Base-by-base conservation (phyloP, 2,888 invertebrate genomes). In the Drosophila fulvimacula region DNA sequence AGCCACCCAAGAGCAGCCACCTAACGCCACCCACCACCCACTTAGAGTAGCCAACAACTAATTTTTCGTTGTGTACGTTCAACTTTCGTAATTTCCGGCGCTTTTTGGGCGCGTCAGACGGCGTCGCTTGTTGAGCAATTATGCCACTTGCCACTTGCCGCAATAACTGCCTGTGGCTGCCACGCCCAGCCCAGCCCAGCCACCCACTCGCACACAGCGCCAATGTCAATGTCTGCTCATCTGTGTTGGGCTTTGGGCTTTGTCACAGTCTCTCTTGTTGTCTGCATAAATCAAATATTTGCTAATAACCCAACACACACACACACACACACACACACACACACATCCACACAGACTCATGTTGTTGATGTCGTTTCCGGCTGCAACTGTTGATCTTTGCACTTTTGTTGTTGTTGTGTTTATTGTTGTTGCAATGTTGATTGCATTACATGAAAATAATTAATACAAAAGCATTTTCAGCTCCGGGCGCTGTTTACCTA, bases 361-460 rank as follows among this genome's bases (percentile, higher is more conserved):
- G 13, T 21, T 53, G 32, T 51, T 39, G 36, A 52, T 30, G 56
- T 21, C 70, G 46, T 21, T 56, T 71, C 71, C 72, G 57, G 44
- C 32, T 60, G 73, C 65, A 69, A 60, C 66, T 64, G 73, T 63
- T 73, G 62, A 72, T 56, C 56, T 60, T 27, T 75, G 68, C 60
- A 38, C 36, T 61, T 32, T 48, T 30, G 13, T 61, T 52, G 34
- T 30, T 74, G 68, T 55, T 52, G 15, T 48, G 17, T 7, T 61
- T 52, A 30, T 30, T 74, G 68, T 55, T 52, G 15, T 60, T 61
- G 68, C 62, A 24, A 19, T 48, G 55, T 64, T 70, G 68, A 86
- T 81, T 81, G 79, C 79, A 82, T 77, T 82, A 81, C 82, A 77
- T 75, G 62, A 87, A 86, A 81, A 81, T 79, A 86, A 81, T 86